Conservation (phyloP, 2,888 invertebrate genomes). For the Neoascia interrupta region DNA sequence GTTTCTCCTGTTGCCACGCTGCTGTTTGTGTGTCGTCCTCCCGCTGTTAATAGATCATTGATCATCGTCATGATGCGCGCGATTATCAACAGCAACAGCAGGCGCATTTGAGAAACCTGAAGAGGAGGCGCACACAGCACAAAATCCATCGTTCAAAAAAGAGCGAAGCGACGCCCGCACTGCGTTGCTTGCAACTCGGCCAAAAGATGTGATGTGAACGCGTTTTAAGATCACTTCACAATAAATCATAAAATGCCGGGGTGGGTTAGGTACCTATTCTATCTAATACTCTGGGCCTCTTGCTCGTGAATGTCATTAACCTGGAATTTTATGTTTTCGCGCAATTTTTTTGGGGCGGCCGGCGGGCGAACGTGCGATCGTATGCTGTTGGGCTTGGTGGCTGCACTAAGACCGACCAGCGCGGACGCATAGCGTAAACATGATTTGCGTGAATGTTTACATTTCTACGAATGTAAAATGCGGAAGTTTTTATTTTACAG, state of each 20-base stretch:
- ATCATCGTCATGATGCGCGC: constrained; percentile 65
- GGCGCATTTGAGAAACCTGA: constrained; percentile 17
- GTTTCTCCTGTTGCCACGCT: constrained; percentile 55
- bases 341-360: no score
- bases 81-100: constrained; percentile 57
- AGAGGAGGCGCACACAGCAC: background rate
- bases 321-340: constrained; percentile 68
- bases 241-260: constrained; percentile 60
- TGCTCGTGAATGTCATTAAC: constrained; percentile 64
- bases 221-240: constrained; percentile 63
- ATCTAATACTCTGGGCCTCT: background rate
- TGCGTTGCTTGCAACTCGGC: constrained; percentile 39
- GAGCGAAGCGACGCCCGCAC: background rate
- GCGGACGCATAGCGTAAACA: constrained; percentile 55
- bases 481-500: constrained; percentile 69
- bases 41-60: constrained; percentile 67
- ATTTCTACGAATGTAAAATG: constrained; percentile 65
- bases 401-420: background rate
- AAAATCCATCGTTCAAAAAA: no score
- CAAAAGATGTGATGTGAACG: constrained; percentile 60
- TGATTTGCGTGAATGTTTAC: constrained; percentile 66
- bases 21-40: constrained; percentile 56
- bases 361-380: no score
- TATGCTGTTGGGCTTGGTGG: no score
- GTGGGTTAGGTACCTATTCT: no score